These are phyloP conservation scores for Lutjanus argentimaculatus DNA, from an alignment of 2,797 vertebrate genomes.

Conservation along the genomic window DNA sequence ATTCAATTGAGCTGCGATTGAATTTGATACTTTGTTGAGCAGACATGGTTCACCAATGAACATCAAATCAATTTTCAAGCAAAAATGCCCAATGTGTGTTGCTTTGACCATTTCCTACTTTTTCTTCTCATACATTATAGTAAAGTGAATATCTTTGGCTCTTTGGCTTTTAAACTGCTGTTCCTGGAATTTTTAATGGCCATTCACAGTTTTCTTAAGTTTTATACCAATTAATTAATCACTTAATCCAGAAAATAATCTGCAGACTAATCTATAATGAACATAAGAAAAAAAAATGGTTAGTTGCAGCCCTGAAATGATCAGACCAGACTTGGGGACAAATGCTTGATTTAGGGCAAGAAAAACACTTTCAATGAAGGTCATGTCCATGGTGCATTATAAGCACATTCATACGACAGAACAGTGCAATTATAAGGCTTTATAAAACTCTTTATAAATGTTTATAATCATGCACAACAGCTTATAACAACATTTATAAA, in stretches of 20 bases:
- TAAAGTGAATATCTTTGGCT: not conserved
- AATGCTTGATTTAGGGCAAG: slow-evolving; percentile 9
- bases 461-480: too few relatives aligned
- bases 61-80: not conserved
- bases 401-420: too few relatives aligned
- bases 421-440: too few relatives aligned
- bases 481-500: too few relatives aligned
- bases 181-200: not conserved
- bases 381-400: too few relatives aligned
- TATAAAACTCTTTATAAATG: too few relatives aligned
- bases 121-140: not conserved
- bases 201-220: not conserved
- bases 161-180: not conserved
- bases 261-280: not conserved
- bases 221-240: not conserved
- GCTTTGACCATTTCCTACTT: not conserved
- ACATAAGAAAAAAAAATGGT: not conserved
- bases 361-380: not conserved
- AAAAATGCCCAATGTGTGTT: not conserved
- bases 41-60: slow-evolving; percentile 1
- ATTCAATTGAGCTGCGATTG: slow-evolving; percentile 29
- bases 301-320: not conserved
- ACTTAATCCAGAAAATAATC: not conserved
- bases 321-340: not conserved
- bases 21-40: slow-evolving; percentile 27